Conservation (phyloP, 2,113 vertebrate genomes). For the Oncorhynchus tshawytscha region DNA sequence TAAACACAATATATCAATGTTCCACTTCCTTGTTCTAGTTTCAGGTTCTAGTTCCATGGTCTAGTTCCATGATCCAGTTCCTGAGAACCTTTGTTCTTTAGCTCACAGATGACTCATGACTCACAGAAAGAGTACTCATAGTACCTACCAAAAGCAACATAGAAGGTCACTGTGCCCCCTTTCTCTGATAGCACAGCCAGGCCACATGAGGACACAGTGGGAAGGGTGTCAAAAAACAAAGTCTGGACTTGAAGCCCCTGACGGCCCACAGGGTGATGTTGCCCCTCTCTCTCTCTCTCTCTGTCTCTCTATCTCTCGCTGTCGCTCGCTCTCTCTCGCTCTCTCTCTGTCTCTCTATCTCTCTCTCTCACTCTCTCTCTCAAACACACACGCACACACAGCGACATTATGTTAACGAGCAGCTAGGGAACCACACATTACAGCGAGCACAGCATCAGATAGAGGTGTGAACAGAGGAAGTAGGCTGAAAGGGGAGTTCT, state of each 20-base stretch:
- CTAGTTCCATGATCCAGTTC: too few species aligned
- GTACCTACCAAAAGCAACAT: constrained; percentile 16
- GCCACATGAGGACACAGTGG: constrained; percentile 41
- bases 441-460: constrained; percentile 12
- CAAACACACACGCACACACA: constrained; percentile 20
- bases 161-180: constrained; percentile 32
- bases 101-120: too few species aligned
- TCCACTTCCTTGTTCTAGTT: too few species aligned
- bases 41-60: too few species aligned
- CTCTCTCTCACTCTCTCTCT: background rate
- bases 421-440: background rate
- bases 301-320: too few species aligned
- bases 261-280: constrained; percentile 44
- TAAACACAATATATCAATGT: too few species aligned
- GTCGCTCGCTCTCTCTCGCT: too few species aligned
- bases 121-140: too few species aligned
- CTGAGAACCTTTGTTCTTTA: too few species aligned
- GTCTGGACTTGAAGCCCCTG: constrained; percentile 42
- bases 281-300: constrained; percentile 9
- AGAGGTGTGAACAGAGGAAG: constrained; percentile 50
- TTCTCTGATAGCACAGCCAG: constrained; percentile 41
- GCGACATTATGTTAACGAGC: background rate
- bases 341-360: too few species aligned
- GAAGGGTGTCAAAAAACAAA: constrained; percentile 45
- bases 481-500: constrained; percentile 59